Base-by-base conservation (phyloP, 2,888 invertebrate species). In the Mesorhabditis spiculigera region DNA sequence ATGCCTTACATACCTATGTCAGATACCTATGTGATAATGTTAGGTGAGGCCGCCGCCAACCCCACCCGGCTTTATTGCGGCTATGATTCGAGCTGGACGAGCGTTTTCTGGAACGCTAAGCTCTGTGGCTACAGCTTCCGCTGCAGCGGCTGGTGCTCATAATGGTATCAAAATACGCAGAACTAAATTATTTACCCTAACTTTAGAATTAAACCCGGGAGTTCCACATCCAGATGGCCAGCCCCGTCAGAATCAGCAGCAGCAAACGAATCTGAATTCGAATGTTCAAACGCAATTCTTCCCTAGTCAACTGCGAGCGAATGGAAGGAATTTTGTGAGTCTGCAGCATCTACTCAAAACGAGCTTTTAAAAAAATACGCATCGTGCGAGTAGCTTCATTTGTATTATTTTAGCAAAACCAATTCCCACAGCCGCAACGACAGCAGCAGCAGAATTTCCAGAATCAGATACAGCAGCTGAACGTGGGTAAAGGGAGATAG, bases 371-470 rank as follows among this genome's bases (percentile, higher is more conserved):
- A n/a, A n/a, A n/a, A n/a, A n/a, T n/a, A n/a, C n/a, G n/a, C n/a
- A n/a, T n/a, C n/a, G n/a, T n/a, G n/a, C n/a, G n/a, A n/a, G n/a
- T n/a, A n/a, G n/a, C n/a, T n/a, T n/a, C n/a, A n/a, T n/a, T n/a
- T n/a, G n/a, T n/a, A n/a, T n/a, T n/a, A n/a, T 66, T 4, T 4
- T 43, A 45, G 28, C 42, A 8, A 69, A 70, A 70, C 16, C 63
- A 70, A 42, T 41, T 6, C 4, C 68, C 13, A 5, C 69, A 28
- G 8, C 69, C 13, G 13, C 58, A 50, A 50, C 58, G 41, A 42
- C 58, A 50, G n/a, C 58, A 50, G n/a, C 58, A 50, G n/a, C 58
- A 50, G 58, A 10, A 50, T 13, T 13, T n/a, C 8, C 8, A 50
- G 10, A 50, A 50, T 50, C 58, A 50, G n/a, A 5, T 41, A 16